These are phyloP conservation scores for Pelobates fuscus DNA, from an alignment of 2,113 vertebrate species.

Conservation along the genomic window DNA sequence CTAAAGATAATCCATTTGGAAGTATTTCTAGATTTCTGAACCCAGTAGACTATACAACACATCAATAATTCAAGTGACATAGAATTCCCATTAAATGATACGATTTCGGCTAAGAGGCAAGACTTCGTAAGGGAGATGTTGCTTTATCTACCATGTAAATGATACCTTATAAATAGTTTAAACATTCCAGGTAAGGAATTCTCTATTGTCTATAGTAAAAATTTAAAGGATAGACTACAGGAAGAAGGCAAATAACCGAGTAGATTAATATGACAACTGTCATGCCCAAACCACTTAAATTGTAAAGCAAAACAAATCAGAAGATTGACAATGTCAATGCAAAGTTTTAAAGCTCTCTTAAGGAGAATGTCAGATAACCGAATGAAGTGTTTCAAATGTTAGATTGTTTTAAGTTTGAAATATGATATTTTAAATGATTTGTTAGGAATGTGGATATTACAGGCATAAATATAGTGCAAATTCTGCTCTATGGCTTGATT, in stretches of 20 bases:
- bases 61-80: slow-evolving; percentile 48
- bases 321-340: no score
- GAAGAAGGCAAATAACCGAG: background rate
- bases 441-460: no score
- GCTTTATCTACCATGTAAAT: slow-evolving; percentile 27
- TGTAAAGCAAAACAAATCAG: no score
- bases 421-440: no score
- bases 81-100: slow-evolving; percentile 47
- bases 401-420: no score
- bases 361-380: no score
- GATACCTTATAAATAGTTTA: slow-evolving; percentile 47
- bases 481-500: no score
- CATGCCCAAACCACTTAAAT: no score
- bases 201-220: background rate
- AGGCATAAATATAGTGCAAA: no score
- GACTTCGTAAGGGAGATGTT: slow-evolving; percentile 6
- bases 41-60: slow-evolving; percentile 19
- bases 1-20: slow-evolving; percentile 46
- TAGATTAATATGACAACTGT: no score
- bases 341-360: no score
- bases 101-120: slow-evolving; percentile 28
- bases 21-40: slow-evolving; percentile 27
- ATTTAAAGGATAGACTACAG: background rate
- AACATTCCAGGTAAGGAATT: slow-evolving; percentile 8
- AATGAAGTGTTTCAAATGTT: no score